These are phyloP conservation scores for Trachelus stipa DNA, from an alignment of 2,888 invertebrate species.

Conservation along the genomic window DNA sequence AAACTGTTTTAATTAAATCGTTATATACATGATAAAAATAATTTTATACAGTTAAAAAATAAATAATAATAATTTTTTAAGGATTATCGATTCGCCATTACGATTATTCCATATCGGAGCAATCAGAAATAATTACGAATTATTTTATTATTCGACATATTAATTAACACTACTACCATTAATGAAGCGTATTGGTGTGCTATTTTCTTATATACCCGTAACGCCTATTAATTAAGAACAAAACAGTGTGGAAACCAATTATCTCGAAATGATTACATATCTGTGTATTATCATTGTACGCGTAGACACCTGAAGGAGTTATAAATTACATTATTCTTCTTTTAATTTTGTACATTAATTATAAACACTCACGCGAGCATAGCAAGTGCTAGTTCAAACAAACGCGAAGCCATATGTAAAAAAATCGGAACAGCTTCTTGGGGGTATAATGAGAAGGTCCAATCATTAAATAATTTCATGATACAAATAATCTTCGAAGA, in stretches of 20 bases:
- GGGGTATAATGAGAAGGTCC: background rate
- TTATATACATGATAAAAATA: background rate
- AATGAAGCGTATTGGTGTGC: constrained; percentile 36
- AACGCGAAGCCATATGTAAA: background rate
- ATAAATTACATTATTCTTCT: background rate
- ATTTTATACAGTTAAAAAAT: background rate
- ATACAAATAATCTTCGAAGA: background rate
- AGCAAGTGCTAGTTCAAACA: background rate
- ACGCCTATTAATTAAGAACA: constrained; percentile 20
- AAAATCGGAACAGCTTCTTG: background rate
- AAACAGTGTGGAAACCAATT: constrained; percentile 11
- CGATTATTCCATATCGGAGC: constrained; percentile 8
- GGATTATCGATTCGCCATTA: background rate
- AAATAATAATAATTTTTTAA: background rate
- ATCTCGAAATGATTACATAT: constrained; percentile 20
- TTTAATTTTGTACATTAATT: background rate
- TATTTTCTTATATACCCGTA: constrained; percentile 24
- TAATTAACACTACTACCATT: constrained; percentile 42
- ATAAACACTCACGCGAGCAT: background rate
- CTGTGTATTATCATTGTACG: background rate
- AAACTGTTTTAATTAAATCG: background rate
- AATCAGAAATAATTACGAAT: constrained; percentile 31
- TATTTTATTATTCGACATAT: constrained; percentile 28
- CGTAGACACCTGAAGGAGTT: constrained; percentile 4
- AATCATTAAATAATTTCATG: background rate